Conservation (phyloP, 1,140 invertebrate genomes). For the Eriosoma lanigerum region DNA sequence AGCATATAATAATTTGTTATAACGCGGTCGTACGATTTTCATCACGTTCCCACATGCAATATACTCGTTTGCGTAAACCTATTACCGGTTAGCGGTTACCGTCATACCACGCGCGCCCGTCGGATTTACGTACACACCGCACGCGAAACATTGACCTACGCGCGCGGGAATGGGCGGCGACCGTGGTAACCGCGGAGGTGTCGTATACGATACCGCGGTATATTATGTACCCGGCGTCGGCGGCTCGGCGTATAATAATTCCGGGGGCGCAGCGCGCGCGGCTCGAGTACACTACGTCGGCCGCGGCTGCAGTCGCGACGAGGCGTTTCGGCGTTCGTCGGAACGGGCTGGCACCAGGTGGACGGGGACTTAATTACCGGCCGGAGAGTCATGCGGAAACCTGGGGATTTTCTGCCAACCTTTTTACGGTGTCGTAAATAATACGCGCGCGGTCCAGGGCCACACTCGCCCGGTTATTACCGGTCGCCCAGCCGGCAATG, state of each 20-base stretch:
- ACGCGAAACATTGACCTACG: too few species aligned
- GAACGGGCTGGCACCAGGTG: slow-evolving; percentile 46
- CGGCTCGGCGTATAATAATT: not conserved
- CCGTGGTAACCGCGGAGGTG: too few species aligned
- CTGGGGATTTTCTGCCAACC: slow-evolving; percentile 50
- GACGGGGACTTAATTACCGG: slow-evolving; percentile 49
- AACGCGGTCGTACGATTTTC: too few species aligned
- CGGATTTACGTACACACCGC: too few species aligned
- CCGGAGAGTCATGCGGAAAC: slow-evolving; percentile 47
- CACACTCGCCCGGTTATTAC: too few species aligned
- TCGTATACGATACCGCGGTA: too few species aligned
- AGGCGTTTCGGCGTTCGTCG: not conserved
- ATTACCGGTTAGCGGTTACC: too few species aligned
- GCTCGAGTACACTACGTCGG: not conserved
- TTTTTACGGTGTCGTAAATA: slow-evolving; percentile 51
- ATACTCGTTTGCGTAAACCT: too few species aligned
- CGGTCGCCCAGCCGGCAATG: not conserved
- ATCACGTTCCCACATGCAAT: too few species aligned
- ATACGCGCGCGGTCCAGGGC: slow-evolving; percentile 4
- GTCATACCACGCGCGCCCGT: too few species aligned
- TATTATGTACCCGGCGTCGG: not conserved
- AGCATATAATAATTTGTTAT: too few species aligned
- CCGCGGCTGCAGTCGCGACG: not conserved
- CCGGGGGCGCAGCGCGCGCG: not conserved
- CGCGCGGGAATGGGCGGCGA: too few species aligned